Evolutionary conservation across 23 tunicate genomes (phyloP).

Genomic region (Pegea sp.): DNA sequence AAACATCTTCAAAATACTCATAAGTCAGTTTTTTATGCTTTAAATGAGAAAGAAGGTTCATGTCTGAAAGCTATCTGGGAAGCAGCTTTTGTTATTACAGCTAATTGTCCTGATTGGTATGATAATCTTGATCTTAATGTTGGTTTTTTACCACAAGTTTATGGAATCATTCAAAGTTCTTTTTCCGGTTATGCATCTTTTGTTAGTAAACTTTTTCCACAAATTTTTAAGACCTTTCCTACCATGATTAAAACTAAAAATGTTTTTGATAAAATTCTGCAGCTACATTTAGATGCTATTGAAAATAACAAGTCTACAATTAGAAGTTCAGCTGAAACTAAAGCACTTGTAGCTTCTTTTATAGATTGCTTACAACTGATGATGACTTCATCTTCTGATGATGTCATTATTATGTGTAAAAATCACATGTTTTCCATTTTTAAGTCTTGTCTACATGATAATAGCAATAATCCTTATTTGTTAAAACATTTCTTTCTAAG

Average conservation of each 20-base stretch:
- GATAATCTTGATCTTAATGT: constrained; percentile 39
- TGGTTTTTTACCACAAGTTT: constrained; percentile 46
- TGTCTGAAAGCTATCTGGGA: constrained; percentile 24
- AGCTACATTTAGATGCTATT: constrained; percentile 5
- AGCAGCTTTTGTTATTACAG: constrained; percentile 20
- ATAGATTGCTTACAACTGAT: constrained; percentile 24
- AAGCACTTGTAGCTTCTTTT: constrained; percentile 12
- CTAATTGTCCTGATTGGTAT: constrained; percentile 20
- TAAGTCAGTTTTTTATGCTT: constrained; percentile 24
- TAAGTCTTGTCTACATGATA: too few relatives aligned
- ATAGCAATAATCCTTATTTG: too few relatives aligned
- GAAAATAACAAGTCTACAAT: not conserved
- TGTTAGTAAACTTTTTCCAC: constrained; percentile 13
- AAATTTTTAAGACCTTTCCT: constrained; percentile 25
- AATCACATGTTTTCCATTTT: not conserved
- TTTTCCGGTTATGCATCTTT: constrained; percentile 45
- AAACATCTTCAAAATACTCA: constrained; percentile 6
- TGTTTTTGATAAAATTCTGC: constrained; percentile 16
- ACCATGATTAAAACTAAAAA: constrained; percentile 7
- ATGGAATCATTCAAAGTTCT: constrained; percentile 20
- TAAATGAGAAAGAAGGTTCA: constrained; percentile 24
- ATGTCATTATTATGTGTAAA: not conserved
- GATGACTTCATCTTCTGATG: not conserved
- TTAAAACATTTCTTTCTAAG: too few relatives aligned
- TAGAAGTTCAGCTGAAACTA: constrained; percentile 24